Evolutionary conservation across 2,888 invertebrate genomes (phyloP).

Genomic region (Hemaris fuciformis): DNA sequence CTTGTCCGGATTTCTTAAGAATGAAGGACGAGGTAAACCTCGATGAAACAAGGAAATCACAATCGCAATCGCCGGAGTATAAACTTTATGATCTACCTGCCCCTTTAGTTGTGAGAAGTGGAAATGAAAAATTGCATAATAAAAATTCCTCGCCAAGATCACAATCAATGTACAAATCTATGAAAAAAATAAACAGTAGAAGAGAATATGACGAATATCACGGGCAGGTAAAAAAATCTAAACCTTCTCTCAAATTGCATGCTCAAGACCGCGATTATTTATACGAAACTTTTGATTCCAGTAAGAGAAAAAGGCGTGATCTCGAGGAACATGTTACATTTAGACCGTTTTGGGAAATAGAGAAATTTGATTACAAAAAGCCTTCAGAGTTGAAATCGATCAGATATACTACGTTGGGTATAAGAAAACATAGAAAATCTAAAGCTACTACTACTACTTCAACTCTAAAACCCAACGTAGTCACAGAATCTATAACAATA

Average conservation of each 20-base stretch:
- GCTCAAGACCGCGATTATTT: constrained; percentile 36
- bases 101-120: constrained; percentile 44
- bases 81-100: constrained; percentile 42
- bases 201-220: constrained; percentile 32
- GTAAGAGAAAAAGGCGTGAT: constrained; percentile 51
- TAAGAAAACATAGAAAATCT: constrained; percentile 38
- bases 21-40: constrained; percentile 24
- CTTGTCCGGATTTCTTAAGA: constrained; percentile 29
- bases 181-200: constrained; percentile 23
- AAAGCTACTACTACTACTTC: constrained; percentile 30
- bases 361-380: constrained; percentile 42
- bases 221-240: constrained; percentile 40
- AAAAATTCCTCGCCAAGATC: constrained; percentile 20
- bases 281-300: constrained; percentile 46
- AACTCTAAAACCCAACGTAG: constrained; percentile 24
- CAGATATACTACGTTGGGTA: constrained; percentile 58
- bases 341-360: constrained; percentile 65
- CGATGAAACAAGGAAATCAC: constrained; percentile 30
- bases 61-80: constrained; percentile 29
- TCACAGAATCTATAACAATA: constrained; percentile 63
- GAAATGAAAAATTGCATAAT: constrained; percentile 28
- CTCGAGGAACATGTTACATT: constrained; percentile 38
- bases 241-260: constrained; percentile 28
- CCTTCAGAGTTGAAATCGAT: constrained; percentile 48
- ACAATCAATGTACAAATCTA: constrained; percentile 23